A percentile compares a stretch with the other conserved stretches of the same genome.
Conservation (phyloP, 2,113 vertebrate species). For the Alaudala cheleensis region DNA sequence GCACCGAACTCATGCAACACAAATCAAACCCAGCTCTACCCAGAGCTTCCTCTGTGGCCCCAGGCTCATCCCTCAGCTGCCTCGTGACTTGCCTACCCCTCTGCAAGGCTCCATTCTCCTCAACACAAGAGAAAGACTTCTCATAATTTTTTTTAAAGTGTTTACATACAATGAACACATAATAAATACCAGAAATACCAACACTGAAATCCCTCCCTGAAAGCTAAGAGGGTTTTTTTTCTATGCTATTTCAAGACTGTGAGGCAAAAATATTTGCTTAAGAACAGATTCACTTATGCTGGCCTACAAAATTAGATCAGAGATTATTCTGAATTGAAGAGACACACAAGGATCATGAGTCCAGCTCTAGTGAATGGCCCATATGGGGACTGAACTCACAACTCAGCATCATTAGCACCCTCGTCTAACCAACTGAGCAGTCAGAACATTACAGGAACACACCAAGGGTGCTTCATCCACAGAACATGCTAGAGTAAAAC, state of each 20-base stretch:
- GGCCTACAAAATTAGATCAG: neutral
- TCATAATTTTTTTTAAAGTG: neutral
- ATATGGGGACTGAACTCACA: neutral
- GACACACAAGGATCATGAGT: neutral
- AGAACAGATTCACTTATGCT: neutral
- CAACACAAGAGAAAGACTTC: neutral
- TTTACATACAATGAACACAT: neutral
- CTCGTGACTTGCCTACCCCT: neutral
- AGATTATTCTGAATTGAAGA: neutral
- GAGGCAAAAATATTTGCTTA: neutral
- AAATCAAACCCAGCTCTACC: neutral
- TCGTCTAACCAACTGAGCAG: neutral
- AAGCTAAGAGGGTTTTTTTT: neutral
- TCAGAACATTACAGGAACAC: neutral
- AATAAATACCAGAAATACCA: neutral
- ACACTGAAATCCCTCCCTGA: neutral
- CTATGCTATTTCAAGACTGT: neutral
- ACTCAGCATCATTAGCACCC: fast-evolving
- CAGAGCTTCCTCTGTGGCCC: neutral
- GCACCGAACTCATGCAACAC: neutral
- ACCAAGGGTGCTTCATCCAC: too few species aligned
- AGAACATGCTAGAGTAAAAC: neutral
- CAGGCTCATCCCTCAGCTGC: neutral
- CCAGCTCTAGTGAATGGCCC: neutral
- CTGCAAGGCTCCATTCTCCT: neutral